These are phyloP conservation scores for Anguilla obscura DNA, from an alignment of 2,797 vertebrate species.

Conservation along the genomic window DNA sequence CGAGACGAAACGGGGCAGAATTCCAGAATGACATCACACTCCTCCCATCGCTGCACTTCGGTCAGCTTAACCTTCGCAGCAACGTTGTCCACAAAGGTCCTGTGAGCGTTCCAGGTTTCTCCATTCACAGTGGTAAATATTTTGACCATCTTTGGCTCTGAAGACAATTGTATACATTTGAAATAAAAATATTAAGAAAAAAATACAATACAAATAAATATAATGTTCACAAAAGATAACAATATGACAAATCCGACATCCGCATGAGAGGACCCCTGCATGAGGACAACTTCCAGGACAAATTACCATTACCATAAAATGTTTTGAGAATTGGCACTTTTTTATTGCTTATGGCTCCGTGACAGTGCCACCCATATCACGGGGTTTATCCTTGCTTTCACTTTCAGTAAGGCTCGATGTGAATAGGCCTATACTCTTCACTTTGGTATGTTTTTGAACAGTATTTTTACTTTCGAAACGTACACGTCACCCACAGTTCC, in stretches of 20 bases:
- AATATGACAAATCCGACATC: no score
- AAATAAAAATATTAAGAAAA: slow-evolving; percentile 1
- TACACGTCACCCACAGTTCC: not conserved
- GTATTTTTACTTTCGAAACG: not conserved
- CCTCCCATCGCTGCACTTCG: not conserved
- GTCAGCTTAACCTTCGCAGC: not conserved
- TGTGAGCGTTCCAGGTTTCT: not conserved
- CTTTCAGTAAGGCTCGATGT: not conserved
- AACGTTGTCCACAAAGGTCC: not conserved
- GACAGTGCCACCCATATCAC: not conserved
- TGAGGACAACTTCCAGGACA: no score
- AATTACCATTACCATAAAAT: not conserved
- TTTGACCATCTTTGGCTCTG: not conserved
- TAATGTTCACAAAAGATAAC: not conserved
- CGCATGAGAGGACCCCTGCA: no score
- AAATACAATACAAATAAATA: not conserved
- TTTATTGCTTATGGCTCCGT: not conserved
- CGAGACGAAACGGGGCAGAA: slow-evolving; percentile 41
- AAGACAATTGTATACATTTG: not conserved
- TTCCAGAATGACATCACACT: slow-evolving; percentile 41
- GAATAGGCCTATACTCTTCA: not conserved
- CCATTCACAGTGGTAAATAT: not conserved
- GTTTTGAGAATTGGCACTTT: not conserved
- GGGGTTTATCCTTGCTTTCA: not conserved
- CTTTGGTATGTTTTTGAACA: not conserved